A percentile compares a stretch with the other conserved stretches of the same genome.
Evolutionary conservation across 2,797 vertebrate species (phyloP).

Genomic region (Myotis myotis): DNA sequence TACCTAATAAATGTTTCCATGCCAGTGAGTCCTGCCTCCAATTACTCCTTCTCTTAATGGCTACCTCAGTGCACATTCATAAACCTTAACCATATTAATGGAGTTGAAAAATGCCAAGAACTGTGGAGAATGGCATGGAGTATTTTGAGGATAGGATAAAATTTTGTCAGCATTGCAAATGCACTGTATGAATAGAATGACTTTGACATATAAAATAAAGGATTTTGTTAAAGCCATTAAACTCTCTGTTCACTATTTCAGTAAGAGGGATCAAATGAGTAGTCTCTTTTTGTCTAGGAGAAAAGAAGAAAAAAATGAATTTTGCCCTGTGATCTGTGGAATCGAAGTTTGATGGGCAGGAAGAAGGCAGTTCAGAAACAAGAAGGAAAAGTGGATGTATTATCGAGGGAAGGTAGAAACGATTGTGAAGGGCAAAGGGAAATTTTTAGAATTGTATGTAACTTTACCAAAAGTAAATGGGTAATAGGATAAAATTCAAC

Average conservation of each 20-base stretch:
- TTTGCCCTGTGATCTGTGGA: slow-evolving; percentile 72
- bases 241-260: slow-evolving; percentile 66
- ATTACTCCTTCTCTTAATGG: not conserved
- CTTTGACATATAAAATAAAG: slow-evolving; percentile 74
- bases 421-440: slow-evolving; percentile 71
- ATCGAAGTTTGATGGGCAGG: slow-evolving; percentile 79
- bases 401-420: slow-evolving; percentile 69
- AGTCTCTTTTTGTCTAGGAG: slow-evolving; percentile 76
- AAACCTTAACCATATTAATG: slow-evolving; percentile 4
- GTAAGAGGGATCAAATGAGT: slow-evolving; percentile 77
- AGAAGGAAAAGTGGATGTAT: slow-evolving; percentile 72
- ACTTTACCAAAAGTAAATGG: slow-evolving; percentile 61
- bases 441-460: slow-evolving; percentile 15
- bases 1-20: not conserved
- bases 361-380: slow-evolving; percentile 76
- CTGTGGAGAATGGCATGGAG: not conserved
- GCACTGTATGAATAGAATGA: slow-evolving; percentile 54
- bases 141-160: slow-evolving; percentile 30
- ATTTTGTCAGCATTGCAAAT: slow-evolving; percentile 64
- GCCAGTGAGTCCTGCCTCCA: not conserved
- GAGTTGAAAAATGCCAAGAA: slow-evolving; percentile 55
- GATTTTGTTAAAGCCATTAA: slow-evolving; percentile 80
- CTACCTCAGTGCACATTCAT: not conserved
- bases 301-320: slow-evolving; percentile 72
- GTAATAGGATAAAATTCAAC: slow-evolving; percentile 58